These are phyloP conservation scores for Mobula birostris DNA, from an alignment of 2,113 vertebrate genomes.

Conservation along the genomic window DNA sequence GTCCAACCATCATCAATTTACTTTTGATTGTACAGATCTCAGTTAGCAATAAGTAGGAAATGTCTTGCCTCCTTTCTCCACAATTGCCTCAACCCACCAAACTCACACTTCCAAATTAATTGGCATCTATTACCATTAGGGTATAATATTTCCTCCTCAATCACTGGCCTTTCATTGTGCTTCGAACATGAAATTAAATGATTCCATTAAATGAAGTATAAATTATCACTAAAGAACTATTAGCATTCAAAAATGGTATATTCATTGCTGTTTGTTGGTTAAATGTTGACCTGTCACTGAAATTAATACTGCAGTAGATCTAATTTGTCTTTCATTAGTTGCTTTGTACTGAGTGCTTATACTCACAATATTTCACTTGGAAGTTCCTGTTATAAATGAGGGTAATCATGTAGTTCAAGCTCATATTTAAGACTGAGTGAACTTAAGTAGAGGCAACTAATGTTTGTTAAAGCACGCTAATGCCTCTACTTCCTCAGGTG, in stretches of 20 bases:
- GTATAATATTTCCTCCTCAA: not conserved
- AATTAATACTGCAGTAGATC: not conserved
- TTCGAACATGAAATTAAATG: not conserved
- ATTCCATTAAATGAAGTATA: not conserved
- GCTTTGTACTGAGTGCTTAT: not conserved
- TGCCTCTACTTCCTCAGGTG: too few relatives aligned
- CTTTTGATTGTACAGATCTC: not conserved
- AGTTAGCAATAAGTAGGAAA: not conserved
- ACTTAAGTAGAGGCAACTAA: not conserved
- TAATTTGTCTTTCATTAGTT: not conserved
- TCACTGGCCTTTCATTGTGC: not conserved
- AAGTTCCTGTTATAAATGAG: not conserved
- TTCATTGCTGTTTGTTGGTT: not conserved
- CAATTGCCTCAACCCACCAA: not conserved
- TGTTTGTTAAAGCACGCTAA: not conserved
- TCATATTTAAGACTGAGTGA: not conserved
- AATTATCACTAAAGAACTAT: not conserved
- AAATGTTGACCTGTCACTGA: not conserved
- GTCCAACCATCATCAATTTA: not conserved
- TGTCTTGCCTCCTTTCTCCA: not conserved
- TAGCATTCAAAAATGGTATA: not conserved
- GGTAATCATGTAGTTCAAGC: not conserved
- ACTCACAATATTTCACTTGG: not conserved
- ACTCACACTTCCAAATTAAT: not conserved
- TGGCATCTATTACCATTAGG: not conserved